Evolutionary conservation across 1,140 invertebrate genomes (phyloP).

Genomic region (Calephelis nemesis): DNA sequence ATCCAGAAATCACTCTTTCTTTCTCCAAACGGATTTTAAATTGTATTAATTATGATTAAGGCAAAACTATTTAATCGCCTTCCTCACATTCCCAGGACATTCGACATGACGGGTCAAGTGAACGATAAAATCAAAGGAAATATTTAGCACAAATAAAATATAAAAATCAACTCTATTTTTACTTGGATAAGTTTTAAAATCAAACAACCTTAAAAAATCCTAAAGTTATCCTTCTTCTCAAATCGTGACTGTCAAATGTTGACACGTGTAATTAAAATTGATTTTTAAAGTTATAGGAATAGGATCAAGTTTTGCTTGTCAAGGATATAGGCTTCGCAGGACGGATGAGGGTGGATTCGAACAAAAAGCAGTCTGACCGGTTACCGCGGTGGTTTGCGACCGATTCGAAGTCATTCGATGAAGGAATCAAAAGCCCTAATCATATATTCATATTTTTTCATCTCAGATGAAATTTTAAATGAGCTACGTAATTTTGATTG

Average conservation of each 20-base stretch:
- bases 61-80: constrained; percentile 60
- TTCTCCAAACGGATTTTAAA: neutral
- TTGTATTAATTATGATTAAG: constrained; percentile 22
- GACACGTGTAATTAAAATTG: constrained; percentile 12
- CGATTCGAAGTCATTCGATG: constrained; percentile 44
- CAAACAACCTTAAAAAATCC: constrained; percentile 32
- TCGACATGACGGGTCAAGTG: constrained; percentile 71
- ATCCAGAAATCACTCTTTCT: constrained; percentile 1
- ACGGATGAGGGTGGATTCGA: constrained; percentile 57
- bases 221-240: constrained; percentile 61
- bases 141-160: constrained; percentile 43
- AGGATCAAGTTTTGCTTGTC: constrained; percentile 30
- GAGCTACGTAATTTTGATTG: constrained; percentile 13
- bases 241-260: constrained; percentile 62
- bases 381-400: constrained; percentile 42
- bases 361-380: constrained; percentile 66
- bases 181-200: constrained; percentile 36
- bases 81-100: constrained; percentile 65
- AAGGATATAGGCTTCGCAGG: constrained; percentile 32
- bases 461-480: constrained; percentile 23
- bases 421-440: constrained; percentile 54
- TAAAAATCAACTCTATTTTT: constrained; percentile 34
- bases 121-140: constrained; percentile 69
- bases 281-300: constrained; percentile 24
- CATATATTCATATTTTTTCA: constrained; percentile 59